Evolutionary conservation across 2,113 vertebrate species (phyloP), one percentile per base, ranked within the genome.

Genomic region (Diphyllodes magnificus): DNA sequence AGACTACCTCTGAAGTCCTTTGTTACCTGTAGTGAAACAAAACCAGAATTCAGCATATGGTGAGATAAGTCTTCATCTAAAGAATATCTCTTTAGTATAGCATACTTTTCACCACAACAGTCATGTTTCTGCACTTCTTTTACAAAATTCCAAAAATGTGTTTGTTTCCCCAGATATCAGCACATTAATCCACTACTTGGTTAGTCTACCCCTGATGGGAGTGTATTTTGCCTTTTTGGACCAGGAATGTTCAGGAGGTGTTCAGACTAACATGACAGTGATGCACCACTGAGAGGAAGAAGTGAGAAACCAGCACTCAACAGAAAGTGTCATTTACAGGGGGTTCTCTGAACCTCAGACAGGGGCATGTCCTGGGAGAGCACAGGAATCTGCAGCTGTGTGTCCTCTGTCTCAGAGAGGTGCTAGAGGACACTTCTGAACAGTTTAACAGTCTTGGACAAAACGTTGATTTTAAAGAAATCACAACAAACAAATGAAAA

Each of bases 11-110:
- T 68, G 76, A 80, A 53, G 65, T 63, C 19, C 86, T 91, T 56
- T 63, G 45, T 69, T 35, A 80, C 59, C 95, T 97, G 72, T 73
- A 73, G 31, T 76, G n/a, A 88, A 90, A 96, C 37, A 89, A 92
- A 92, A 93, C 35, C 37, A 91, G 30, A 89, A 89, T 80, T 93
- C 61, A 94, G 21, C 27, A 21, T 51, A 14, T n/a, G 24, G 51
- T 66, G 23, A 66, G 6, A 3, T 25, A 85, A 57, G 10, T 35
- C 28, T 27, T 72, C 15, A 47, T 70, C 28, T 77, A 73, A 70
- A 86, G 42, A 54, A 47, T 19, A 4, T 25, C 44, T 77, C 47
- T 81, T 61, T 63, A 59, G 7, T 39, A 70, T 9, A 60, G 19
- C 22, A 42, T 19, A 39, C 11, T 51, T 89, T 79, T 68, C 42